Conservation (phyloP, 2,888 invertebrate genomes). For the Apocheima hispidaria region DNA sequence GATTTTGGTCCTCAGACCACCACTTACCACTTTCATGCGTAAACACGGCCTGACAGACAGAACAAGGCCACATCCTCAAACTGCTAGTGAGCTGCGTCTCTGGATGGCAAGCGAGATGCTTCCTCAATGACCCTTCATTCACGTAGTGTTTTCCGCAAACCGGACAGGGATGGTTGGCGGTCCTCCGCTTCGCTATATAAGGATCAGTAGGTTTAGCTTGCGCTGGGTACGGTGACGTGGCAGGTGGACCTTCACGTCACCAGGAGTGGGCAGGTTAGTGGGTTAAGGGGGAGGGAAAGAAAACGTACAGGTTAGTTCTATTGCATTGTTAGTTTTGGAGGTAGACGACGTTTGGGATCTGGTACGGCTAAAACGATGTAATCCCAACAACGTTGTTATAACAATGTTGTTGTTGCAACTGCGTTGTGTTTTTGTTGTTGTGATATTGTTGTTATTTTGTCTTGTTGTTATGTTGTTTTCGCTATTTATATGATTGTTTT, state of each 20-base stretch:
- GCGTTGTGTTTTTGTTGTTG: no score
- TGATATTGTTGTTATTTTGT: no score
- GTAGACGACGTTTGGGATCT: slow-evolving; percentile 53
- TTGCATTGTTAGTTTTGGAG: slow-evolving; percentile 59
- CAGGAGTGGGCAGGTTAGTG: slow-evolving; percentile 82
- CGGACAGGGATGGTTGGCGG: slow-evolving; percentile 97
- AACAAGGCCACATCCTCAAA: slow-evolving; percentile 98
- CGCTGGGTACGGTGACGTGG: slow-evolving; percentile 87
- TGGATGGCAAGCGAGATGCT: slow-evolving; percentile 97
- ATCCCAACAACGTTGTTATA: no score
- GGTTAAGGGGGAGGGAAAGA: slow-evolving; percentile 65
- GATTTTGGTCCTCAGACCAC: background rate
- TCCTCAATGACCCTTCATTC: slow-evolving; percentile 96
- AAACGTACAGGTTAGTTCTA: slow-evolving; percentile 76
- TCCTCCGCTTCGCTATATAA: slow-evolving; percentile 96
- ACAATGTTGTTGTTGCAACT: no score
- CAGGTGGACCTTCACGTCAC: slow-evolving; percentile 86
- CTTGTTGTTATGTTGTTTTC: no score
- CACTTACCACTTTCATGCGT: slow-evolving; percentile 95
- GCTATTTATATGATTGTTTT: background rate
- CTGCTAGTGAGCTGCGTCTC: slow-evolving; percentile 95
- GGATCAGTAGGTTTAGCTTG: slow-evolving; percentile 88
- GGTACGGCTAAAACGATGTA: background rate
- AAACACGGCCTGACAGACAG: slow-evolving; percentile 97
- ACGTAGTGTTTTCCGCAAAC: slow-evolving; percentile 98